These are phyloP conservation scores for Ochropleura plecta DNA, from an alignment of 2,888 invertebrate species.

Conservation along the genomic window DNA sequence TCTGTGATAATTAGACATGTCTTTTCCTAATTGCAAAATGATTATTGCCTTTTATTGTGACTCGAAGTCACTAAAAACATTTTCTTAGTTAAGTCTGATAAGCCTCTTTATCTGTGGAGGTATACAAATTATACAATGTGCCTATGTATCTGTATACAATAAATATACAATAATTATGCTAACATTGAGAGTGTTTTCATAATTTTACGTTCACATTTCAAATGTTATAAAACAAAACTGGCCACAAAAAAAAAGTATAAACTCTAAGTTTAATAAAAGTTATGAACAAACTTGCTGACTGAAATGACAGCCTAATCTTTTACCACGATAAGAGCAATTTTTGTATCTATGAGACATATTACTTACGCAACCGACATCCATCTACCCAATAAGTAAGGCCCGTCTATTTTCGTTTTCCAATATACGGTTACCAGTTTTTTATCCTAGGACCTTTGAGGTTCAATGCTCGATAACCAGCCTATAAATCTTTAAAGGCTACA, in stretches of 20 bases:
- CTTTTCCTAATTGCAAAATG: too few relatives aligned
- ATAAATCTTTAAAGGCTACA: slow-evolving; percentile 53
- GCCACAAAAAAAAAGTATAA: background rate
- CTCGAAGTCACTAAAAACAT: background rate
- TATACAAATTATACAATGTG: background rate
- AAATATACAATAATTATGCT: too few relatives aligned
- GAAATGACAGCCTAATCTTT: slow-evolving; percentile 22
- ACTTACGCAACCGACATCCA: slow-evolving; percentile 30
- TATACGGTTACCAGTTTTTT: slow-evolving; percentile 52
- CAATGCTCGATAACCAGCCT: slow-evolving; percentile 41
- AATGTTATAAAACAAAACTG: background rate
- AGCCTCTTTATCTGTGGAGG: background rate
- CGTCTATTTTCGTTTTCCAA: slow-evolving; percentile 59
- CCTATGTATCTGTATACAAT: too few relatives aligned
- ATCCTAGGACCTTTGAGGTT: slow-evolving; percentile 39
- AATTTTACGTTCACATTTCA: background rate
- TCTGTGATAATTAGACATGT: background rate
- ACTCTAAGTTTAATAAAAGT: background rate
- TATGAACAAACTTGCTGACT: slow-evolving; percentile 15
- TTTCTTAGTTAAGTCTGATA: background rate
- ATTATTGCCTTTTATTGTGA: background rate
- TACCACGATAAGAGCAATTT: slow-evolving; percentile 4
- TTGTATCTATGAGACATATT: slow-evolving; percentile 31
- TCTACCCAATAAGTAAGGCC: slow-evolving; percentile 46
- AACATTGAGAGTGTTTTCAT: too few relatives aligned